Percentiles rank a stretch among this genome's conserved stretches.
phyloP scores from a whole-genome alignment of 2,113 vertebrate species.

The Xiphophorus couchianus region DNA sequence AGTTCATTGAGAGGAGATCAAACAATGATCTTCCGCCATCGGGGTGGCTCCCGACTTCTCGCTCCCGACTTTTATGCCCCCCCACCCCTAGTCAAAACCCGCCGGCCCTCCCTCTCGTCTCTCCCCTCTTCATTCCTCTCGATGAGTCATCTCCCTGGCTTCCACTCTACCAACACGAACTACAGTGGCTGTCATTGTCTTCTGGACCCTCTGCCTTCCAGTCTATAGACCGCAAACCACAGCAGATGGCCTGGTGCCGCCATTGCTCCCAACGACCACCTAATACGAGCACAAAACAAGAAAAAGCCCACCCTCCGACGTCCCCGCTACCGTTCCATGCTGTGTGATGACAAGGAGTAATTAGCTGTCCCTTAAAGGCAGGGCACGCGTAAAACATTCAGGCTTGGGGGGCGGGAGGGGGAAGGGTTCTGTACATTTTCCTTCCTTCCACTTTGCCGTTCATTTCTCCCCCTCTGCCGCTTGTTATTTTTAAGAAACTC shows the following conservation, averaged over 20 bases:
- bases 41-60: constrained; percentile 55
- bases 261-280: constrained; percentile 20
- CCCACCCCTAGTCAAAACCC: constrained; percentile 10
- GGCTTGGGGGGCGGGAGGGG: constrained; percentile 7
- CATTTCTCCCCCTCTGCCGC: constrained; percentile 17
- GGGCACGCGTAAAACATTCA: constrained; percentile 39
- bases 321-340: constrained; percentile 26
- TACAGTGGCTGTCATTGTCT: constrained; percentile 79
- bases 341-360: constrained; percentile 57
- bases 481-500: constrained; percentile 53
- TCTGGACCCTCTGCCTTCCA: constrained; percentile 34
- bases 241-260: constrained; percentile 22
- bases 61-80: constrained; percentile 52
- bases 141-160: constrained; percentile 75
- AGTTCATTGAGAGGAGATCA: constrained; percentile 68
- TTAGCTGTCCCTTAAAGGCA: constrained; percentile 60
- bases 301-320: not conserved
- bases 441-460: constrained; percentile 33
- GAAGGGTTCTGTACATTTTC: constrained; percentile 35
- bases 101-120: constrained; percentile 13
- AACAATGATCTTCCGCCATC: constrained; percentile 56
- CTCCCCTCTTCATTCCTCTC: constrained; percentile 65
- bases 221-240: constrained; percentile 29
- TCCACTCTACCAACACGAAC: constrained; percentile 62
- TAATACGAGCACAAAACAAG: constrained; percentile 2